These are phyloP conservation scores for Tupiocoris notatus DNA, from an alignment of 2,888 invertebrate genomes.

Conservation along the genomic window DNA sequence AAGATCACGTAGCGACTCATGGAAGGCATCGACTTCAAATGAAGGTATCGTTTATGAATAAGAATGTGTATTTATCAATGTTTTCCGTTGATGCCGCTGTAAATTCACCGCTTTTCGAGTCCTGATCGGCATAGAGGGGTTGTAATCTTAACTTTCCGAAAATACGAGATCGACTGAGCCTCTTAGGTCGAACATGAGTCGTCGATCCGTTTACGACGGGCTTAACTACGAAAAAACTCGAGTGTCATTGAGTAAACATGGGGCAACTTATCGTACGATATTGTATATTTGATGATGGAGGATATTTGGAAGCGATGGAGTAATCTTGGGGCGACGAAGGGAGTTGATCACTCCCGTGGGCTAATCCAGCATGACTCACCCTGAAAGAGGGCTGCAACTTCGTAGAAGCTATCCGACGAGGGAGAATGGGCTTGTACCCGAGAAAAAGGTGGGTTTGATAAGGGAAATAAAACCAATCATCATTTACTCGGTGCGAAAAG, in stretches of 20 bases:
- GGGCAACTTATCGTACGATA: constrained; percentile 6
- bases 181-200: background rate
- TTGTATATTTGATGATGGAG: background rate
- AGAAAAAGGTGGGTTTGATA: constrained; percentile 35
- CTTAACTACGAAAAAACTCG: constrained; percentile 14
- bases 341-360: constrained; percentile 26
- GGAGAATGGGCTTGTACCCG: too few species aligned
- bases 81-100: too few species aligned
- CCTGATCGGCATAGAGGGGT: too few species aligned
- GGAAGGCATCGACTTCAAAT: too few species aligned
- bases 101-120: too few species aligned
- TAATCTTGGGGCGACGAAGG: background rate
- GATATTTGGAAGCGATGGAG: background rate
- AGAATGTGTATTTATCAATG: too few species aligned
- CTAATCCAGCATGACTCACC: constrained; percentile 30
- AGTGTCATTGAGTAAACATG: constrained; percentile 22
- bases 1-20: too few species aligned
- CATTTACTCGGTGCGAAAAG: constrained; percentile 18
- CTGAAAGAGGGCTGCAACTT: background rate
- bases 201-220: constrained; percentile 11
- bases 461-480: constrained; percentile 36
- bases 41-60: too few species aligned
- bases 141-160: too few species aligned
- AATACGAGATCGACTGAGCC: background rate
- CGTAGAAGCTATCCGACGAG: background rate